A percentile compares a stretch with the other conserved stretches of the same genome.
These are phyloP conservation scores for Drosophila ananassae DNA, from an alignment of 1,140 invertebrate genomes.

Conservation along the genomic window DNA sequence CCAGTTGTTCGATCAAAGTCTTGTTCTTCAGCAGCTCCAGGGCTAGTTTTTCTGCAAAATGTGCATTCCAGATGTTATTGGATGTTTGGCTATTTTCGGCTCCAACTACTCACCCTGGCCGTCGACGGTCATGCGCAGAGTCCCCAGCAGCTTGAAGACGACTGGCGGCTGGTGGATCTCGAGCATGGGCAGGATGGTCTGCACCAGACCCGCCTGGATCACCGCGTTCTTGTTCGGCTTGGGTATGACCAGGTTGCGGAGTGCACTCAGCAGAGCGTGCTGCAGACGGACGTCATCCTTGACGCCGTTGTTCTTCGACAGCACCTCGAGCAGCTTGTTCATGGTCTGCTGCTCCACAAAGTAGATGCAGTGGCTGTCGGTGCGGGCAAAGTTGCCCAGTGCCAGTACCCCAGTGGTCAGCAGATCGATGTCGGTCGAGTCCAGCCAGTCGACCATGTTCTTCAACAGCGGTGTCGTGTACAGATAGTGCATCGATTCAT, in stretches of 20 bases:
- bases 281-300: constrained; percentile 90
- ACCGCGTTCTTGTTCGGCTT: constrained; percentile 90
- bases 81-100: constrained; percentile 3
- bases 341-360: constrained; percentile 92
- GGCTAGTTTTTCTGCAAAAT: constrained; percentile 68
- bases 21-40: constrained; percentile 79
- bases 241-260: constrained; percentile 93
- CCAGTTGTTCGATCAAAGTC: constrained; percentile 85
- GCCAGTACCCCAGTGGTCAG: constrained; percentile 92
- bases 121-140: constrained; percentile 93
- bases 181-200: constrained; percentile 89
- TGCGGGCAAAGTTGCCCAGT: constrained; percentile 94
- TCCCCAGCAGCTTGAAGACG: constrained; percentile 94
- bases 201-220: constrained; percentile 89
- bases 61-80: constrained; percentile 6
- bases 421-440: constrained; percentile 89
- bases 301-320: constrained; percentile 86
- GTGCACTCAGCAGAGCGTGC: constrained; percentile 91
- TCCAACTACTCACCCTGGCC: constrained; percentile 87
- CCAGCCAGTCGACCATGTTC: constrained; percentile 91
- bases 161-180: constrained; percentile 91
- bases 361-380: constrained; percentile 92
- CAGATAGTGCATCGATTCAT: constrained; percentile 93
- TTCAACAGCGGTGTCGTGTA: constrained; percentile 86
- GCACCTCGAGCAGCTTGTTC: constrained; percentile 88